A percentile compares a stretch with the other conserved stretches of the same genome.
phyloP scores from a whole-genome alignment of 2,113 vertebrate genomes.

The Physeter macrocephalus region DNA sequence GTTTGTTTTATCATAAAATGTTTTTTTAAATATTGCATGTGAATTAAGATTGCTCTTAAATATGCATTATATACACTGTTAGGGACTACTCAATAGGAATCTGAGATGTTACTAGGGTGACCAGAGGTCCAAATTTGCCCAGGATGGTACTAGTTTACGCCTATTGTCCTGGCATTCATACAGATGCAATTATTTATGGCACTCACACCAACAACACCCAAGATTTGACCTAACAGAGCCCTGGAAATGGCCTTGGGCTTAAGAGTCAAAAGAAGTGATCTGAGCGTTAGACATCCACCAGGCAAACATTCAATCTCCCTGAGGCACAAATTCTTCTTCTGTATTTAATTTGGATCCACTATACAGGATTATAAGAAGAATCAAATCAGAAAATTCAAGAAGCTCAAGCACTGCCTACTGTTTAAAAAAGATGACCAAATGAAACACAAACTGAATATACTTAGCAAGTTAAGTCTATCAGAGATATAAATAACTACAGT shows the following conservation, averaged over 20 bases:
- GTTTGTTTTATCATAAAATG: background rate
- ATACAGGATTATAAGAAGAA: background rate
- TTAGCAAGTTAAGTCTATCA: background rate
- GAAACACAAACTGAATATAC: background rate
- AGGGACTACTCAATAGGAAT: background rate
- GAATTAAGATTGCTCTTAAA: constrained; percentile 7
- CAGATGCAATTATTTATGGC: background rate
- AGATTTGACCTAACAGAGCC: background rate
- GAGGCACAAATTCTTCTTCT: background rate
- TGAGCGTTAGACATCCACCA: background rate
- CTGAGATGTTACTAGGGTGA: background rate
- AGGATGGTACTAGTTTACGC: background rate
- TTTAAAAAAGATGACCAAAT: background rate
- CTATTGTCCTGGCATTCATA: background rate
- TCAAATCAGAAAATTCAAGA: background rate
- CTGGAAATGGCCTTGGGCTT: background rate
- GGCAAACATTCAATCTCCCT: background rate
- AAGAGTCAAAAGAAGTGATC: background rate
- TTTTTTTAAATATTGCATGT: background rate
- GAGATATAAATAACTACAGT: background rate
- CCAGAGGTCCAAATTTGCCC: background rate
- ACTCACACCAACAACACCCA: background rate
- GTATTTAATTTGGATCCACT: background rate
- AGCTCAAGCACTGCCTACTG: background rate
- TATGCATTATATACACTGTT: background rate